These are phyloP conservation scores for Hofmannophila pseudospretella DNA, from an alignment of 2,888 invertebrate species.

Conservation along the genomic window DNA sequence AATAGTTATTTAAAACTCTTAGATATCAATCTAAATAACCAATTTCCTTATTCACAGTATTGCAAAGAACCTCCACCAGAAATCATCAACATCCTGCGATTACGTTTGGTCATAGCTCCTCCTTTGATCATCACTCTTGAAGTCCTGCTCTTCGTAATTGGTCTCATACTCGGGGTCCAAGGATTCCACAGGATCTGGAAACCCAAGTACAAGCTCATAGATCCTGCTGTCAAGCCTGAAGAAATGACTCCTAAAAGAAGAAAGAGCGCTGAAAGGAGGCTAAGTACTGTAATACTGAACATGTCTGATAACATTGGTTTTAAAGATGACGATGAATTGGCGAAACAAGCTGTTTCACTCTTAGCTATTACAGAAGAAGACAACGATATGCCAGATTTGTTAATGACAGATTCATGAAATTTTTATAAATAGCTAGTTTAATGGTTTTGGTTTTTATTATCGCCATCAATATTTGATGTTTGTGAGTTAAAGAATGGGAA, in stretches of 20 bases:
- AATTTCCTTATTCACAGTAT: slow-evolving; percentile 33
- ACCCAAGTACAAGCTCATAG: slow-evolving; percentile 47
- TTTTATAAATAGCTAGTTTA: not conserved
- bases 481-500: no score
- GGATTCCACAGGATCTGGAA: slow-evolving; percentile 49
- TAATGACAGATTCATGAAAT: slow-evolving; percentile 27
- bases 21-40: no score
- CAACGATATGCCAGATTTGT: slow-evolving; percentile 36
- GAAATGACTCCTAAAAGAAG: slow-evolving; percentile 24
- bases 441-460: not conserved
- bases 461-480: no score
- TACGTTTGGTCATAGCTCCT: slow-evolving; percentile 72
- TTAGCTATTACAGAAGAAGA: slow-evolving; percentile 53
- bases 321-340: slow-evolving; percentile 41
- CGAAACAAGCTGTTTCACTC: slow-evolving; percentile 54
- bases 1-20: no score
- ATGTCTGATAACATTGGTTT: slow-evolving; percentile 42
- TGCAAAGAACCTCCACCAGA: slow-evolving; percentile 58
- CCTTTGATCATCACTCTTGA: slow-evolving; percentile 63
- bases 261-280: slow-evolving; percentile 28
- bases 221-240: slow-evolving; percentile 16
- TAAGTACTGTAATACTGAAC: slow-evolving; percentile 38
- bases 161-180: slow-evolving; percentile 58
- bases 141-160: slow-evolving; percentile 60
- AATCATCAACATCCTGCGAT: slow-evolving; percentile 55